These are phyloP conservation scores for Metalampra italica DNA, from an alignment of 2,888 invertebrate species.

Conservation along the genomic window DNA sequence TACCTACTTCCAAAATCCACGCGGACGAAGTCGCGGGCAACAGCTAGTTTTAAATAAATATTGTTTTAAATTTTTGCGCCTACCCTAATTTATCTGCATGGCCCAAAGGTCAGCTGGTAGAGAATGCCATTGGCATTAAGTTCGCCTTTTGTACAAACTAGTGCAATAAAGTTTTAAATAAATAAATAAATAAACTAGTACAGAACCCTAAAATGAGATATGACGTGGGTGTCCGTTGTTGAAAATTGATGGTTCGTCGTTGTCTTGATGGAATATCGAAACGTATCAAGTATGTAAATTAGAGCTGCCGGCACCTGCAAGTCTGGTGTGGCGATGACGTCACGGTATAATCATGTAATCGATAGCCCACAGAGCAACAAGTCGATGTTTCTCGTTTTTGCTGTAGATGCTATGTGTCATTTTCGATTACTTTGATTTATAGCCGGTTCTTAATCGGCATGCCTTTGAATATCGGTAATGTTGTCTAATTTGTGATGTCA, in stretches of 20 bases:
- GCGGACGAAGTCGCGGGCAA: no score
- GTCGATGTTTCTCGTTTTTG: not conserved
- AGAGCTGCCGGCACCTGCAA: constrained; percentile 61
- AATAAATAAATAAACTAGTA: not conserved
- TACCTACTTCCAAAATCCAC: no score
- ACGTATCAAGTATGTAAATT: constrained; percentile 55
- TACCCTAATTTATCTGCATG: no score
- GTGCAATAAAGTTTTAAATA: no score
- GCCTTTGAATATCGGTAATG: no score
- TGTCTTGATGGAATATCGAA: constrained; percentile 6
- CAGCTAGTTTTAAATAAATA: no score
- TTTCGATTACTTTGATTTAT: not conserved
- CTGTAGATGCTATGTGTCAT: not conserved
- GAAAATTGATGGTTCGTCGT: not conserved
- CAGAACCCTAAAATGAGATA: not conserved
- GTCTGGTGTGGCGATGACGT: constrained; percentile 64
- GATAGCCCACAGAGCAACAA: not conserved
- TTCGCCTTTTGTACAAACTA: no score
- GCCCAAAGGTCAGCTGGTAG: no score
- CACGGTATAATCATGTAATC: constrained; percentile 21
- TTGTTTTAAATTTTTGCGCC: no score
- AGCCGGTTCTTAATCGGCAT: no score
- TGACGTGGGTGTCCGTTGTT: not conserved
- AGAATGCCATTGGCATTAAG: no score
- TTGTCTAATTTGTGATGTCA: no score